These are phyloP conservation scores for Heliconius sara DNA, from an alignment of 2,888 invertebrate species.

Conservation along the genomic window DNA sequence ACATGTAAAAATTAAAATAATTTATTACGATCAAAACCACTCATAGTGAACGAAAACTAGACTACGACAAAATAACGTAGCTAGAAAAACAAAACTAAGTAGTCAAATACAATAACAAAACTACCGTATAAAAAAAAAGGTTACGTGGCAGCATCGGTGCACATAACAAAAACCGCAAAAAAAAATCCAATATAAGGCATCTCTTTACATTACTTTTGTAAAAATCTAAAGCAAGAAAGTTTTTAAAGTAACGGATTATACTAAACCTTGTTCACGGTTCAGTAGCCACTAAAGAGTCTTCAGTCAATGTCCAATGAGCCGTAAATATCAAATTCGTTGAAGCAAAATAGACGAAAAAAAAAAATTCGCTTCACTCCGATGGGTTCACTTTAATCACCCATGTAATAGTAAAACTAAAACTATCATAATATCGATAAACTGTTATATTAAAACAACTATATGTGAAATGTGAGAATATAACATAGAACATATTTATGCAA, in stretches of 20 bases:
- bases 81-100: background rate
- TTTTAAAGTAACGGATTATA: constrained; percentile 30
- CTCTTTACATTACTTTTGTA: background rate
- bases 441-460: background rate
- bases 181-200: background rate
- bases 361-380: background rate
- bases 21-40: background rate
- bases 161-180: background rate
- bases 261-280: constrained; percentile 40
- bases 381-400: background rate
- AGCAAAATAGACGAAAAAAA: constrained; percentile 21
- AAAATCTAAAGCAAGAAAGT: constrained; percentile 6
- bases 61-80: background rate
- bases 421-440: background rate
- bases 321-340: constrained; percentile 36
- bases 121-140: background rate
- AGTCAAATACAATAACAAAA: background rate
- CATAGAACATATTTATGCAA: background rate
- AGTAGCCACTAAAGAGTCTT: constrained; percentile 31
- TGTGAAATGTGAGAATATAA: too few relatives aligned
- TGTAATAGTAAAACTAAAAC: constrained; percentile 1
- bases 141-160: background rate
- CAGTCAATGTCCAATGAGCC: constrained; percentile 26
- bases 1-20: background rate
- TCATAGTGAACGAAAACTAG: background rate